Percentiles rank a stretch among this genome's conserved stretches.
phyloP scores from a whole-genome alignment of 2,797 vertebrate genomes.

The Catamblyrhynchus diadema region DNA sequence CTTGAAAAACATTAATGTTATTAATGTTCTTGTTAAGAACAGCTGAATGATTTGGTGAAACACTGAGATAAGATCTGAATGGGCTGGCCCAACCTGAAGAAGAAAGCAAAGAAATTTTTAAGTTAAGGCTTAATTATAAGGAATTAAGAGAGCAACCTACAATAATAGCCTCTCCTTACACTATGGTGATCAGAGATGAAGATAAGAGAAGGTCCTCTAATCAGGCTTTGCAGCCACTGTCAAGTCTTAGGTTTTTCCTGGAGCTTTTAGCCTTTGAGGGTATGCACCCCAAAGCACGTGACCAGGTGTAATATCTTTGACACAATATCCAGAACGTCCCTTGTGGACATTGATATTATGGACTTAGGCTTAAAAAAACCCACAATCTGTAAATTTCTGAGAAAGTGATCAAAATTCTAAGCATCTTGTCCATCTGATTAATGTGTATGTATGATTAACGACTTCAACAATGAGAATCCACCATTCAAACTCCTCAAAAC shows the following conservation, averaged over 20 bases:
- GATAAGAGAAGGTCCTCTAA: not conserved
- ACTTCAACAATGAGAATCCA: not conserved
- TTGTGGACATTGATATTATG: not conserved
- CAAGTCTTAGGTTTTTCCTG: not conserved
- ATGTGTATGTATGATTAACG: not conserved
- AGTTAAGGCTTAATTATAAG: not conserved
- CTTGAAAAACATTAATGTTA: not conserved
- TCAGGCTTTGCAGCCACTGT: not conserved
- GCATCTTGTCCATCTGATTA: not conserved
- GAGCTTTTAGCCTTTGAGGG: not conserved
- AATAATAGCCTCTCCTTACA: not conserved
- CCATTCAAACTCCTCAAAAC: not conserved
- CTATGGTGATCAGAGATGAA: not conserved
- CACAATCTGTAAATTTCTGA: not conserved
- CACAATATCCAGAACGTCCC: not conserved
- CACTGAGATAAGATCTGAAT: not conserved
- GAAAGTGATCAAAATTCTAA: not conserved
- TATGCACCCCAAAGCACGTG: not conserved
- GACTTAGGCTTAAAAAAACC: rapidly evolving
- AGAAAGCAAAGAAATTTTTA: not conserved
- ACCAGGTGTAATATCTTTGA: not conserved
- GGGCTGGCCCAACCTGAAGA: not conserved
- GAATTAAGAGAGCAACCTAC: not conserved
- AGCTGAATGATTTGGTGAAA: not conserved
- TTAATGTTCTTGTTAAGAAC: not conserved